These are phyloP conservation scores for Strix uralensis DNA, from an alignment of 2,113 vertebrate species.

Conservation along the genomic window DNA sequence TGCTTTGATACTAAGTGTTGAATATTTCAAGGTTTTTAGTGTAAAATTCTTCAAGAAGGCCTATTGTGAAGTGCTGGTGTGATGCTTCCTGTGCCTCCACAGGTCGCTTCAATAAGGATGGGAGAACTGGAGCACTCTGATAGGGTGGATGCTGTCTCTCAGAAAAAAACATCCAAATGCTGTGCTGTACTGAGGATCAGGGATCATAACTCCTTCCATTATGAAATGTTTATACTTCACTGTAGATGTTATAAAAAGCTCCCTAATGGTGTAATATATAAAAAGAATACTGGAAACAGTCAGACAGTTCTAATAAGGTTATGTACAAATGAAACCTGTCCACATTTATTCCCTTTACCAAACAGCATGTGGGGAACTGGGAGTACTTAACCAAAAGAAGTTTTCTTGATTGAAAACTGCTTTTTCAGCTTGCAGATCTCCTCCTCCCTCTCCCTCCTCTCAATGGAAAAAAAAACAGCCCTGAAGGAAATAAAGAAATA, in stretches of 20 bases:
- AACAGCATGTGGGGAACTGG: constrained; percentile 61
- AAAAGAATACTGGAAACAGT: constrained; percentile 53
- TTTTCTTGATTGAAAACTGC: constrained; percentile 69
- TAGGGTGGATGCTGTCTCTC: background rate
- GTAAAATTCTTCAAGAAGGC: background rate
- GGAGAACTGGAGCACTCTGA: background rate
- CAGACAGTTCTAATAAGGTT: constrained; percentile 65
- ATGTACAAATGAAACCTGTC: constrained; percentile 66
- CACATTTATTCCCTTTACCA: constrained; percentile 52
- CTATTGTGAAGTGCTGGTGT: background rate
- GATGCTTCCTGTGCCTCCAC: background rate
- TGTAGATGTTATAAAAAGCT: constrained; percentile 52
- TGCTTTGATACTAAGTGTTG: background rate
- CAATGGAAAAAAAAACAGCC: constrained; percentile 68
- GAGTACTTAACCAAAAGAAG: constrained; percentile 55
- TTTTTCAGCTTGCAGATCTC: constrained; percentile 63
- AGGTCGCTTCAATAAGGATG: background rate
- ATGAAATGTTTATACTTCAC: constrained; percentile 58
- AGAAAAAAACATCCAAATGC: background rate
- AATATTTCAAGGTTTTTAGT: background rate
- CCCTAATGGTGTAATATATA: constrained; percentile 60
- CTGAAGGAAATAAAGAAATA: constrained; percentile 68
- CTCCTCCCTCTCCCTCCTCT: constrained; percentile 51
- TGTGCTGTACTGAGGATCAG: background rate
- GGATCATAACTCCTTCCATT: constrained; percentile 46